Percentiles rank a stretch among this genome's conserved stretches.
Conservation (phyloP, 2,888 invertebrate species). For the Anodontia alba region DNA sequence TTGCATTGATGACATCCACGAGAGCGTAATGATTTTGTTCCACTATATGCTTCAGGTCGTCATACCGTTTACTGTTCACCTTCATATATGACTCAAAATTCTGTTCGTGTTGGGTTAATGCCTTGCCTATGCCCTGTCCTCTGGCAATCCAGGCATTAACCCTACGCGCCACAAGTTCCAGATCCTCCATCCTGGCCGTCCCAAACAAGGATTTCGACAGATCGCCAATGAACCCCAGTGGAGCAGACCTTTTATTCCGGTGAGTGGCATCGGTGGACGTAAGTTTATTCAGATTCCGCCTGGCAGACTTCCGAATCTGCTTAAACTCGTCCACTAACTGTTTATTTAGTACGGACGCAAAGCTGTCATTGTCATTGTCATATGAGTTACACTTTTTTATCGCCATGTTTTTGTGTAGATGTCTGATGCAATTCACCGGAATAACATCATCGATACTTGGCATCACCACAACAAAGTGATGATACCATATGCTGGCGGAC, state of each 20-base stretch:
- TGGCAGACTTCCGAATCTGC: background rate
- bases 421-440: background rate
- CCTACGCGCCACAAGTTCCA: background rate
- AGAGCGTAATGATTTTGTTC: too few species aligned
- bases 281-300: background rate
- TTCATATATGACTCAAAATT: too few species aligned
- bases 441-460: background rate
- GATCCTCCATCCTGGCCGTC: background rate
- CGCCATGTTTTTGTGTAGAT: background rate
- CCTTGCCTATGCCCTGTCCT: too few species aligned
- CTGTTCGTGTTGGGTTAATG: too few species aligned
- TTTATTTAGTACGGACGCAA: background rate
- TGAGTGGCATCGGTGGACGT: background rate
- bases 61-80: too few species aligned
- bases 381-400: background rate
- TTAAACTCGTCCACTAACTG: background rate
- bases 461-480: background rate
- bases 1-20: too few species aligned
- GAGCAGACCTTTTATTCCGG: background rate
- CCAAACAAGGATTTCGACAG: background rate
- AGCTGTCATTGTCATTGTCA: background rate
- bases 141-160: too few species aligned
- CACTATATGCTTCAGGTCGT: too few species aligned
- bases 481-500: background rate
- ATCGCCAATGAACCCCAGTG: background rate